Evolutionary conservation across 2,888 invertebrate species (phyloP), one percentile per base, ranked within the genome.

Genomic region (Melikaiella ostensackeni): DNA sequence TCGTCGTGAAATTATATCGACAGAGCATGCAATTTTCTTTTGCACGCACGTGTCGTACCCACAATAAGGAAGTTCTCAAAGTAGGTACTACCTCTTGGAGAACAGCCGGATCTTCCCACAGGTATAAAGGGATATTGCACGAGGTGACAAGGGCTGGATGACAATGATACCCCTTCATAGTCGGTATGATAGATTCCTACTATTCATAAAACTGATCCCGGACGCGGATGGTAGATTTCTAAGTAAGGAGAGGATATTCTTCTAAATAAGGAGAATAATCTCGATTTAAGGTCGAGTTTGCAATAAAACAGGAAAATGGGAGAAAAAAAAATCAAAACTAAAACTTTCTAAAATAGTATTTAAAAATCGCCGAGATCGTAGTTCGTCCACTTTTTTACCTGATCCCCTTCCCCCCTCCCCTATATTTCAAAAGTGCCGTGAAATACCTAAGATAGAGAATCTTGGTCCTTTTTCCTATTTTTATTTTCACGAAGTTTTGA

Each of bases 91-190:
- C 66, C 38, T 66, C 42, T 66, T 46, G 19, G 27, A 66, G 27
- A 66, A 66, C 66, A 66, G 66, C 66, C 27, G 66, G 2, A 30
- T 50, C 13, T 66, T 66, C 66, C 46, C 66, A 46, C 46, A 42
- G 66, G 66, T 66, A 66, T 46, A 50, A 66, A 46, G 30, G 30
- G 66, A 66, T 66, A 66, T 46, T 57, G 55, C 55, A 3, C 55
- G 3, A 66, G 27, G 46, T 66, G 46, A 66, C 66, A 46, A 16
- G 46, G n/a, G n/a, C 27, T 8, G 66, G 30, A 66, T 66, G 66
- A 66, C 66, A 66, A 50, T 66, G 66, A 66, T 46, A 66, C 46
- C 46, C 66, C 42, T 66, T 66, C 42, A 38, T 63, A 13, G 38
- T 19, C 38, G 46, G 42, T 64, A 64, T 50, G 66, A 30, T 66